A percentile compares a stretch with the other conserved stretches of the same genome.
Conservation (phyloP, 2,888 invertebrate genomes). For the Urechis unicinctus region DNA sequence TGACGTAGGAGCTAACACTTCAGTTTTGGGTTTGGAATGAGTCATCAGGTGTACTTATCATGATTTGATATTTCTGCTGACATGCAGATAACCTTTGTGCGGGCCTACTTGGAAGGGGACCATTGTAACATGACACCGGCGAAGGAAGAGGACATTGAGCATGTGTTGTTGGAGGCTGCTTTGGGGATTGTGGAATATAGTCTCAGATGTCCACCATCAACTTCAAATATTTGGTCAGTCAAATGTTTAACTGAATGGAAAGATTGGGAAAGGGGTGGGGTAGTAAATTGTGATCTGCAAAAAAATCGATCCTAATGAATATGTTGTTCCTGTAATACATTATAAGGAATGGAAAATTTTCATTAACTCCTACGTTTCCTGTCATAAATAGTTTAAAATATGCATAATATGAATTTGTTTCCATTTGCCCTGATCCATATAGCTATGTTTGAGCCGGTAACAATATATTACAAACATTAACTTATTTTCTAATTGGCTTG, state of each 20-base stretch:
- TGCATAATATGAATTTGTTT: too few species aligned
- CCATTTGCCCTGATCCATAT: too few species aligned
- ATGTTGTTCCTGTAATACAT: not conserved
- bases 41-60: too few species aligned
- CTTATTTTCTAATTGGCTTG: slow-evolving; percentile 1
- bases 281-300: not conserved
- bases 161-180: slow-evolving; percentile 75
- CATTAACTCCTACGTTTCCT: too few species aligned
- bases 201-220: slow-evolving; percentile 80
- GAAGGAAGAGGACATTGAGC: slow-evolving; percentile 22
- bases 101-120: slow-evolving; percentile 14
- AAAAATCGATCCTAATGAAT: not conserved
- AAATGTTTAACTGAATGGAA: too few species aligned
- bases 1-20: too few species aligned
- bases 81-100: slow-evolving; percentile 15
- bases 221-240: slow-evolving; percentile 87
- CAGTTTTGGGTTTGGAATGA: too few species aligned
- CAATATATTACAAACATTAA: too few species aligned
- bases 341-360: not conserved
- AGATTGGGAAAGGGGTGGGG: not conserved
- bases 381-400: too few species aligned
- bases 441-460: too few species aligned
- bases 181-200: slow-evolving; percentile 90
- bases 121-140: too few species aligned
- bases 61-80: too few species aligned